Evolutionary conservation across 2,797 vertebrate genomes (phyloP).

Genomic region (Denticeps clupeoides): DNA sequence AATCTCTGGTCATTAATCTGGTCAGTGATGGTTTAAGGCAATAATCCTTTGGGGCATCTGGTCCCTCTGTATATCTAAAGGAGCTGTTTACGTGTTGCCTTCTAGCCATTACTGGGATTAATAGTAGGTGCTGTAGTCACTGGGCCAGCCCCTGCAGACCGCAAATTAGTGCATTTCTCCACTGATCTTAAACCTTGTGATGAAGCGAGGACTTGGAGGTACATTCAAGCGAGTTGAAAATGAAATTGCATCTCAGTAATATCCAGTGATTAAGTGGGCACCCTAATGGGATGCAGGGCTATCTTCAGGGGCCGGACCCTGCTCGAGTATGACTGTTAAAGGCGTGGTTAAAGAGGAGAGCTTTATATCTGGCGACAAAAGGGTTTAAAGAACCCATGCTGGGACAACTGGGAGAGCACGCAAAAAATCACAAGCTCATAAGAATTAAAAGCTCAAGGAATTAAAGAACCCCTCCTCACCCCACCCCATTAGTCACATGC

Average conservation of each 20-base stretch:
- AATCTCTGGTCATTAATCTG: constrained; percentile 49
- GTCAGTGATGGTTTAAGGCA: constrained; percentile 42
- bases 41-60: constrained; percentile 26
- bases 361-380: constrained; percentile 29
- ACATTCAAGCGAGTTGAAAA: too few relatives aligned
- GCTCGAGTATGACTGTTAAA: constrained; percentile 17
- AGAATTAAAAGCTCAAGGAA: constrained; percentile 51
- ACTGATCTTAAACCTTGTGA: too few relatives aligned
- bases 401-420: constrained; percentile 11
- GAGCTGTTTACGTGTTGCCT: too few relatives aligned
- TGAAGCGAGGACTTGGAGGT: too few relatives aligned
- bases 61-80: too few relatives aligned
- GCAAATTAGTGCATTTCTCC: too few relatives aligned
- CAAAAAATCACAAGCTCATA: constrained; percentile 31
- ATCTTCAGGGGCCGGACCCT: constrained; percentile 15
- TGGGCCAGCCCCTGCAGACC: too few relatives aligned
- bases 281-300: too few relatives aligned
- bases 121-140: too few relatives aligned
- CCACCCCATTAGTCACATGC: constrained; percentile 26
- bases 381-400: constrained; percentile 26
- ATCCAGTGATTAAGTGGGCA: too few relatives aligned
- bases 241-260: too few relatives aligned
- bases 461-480: constrained; percentile 25
- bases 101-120: too few relatives aligned
- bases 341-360: constrained; percentile 25